Evolutionary conservation across 1,140 invertebrate species (phyloP).

Genomic region (Bicyclus anynana): DNA sequence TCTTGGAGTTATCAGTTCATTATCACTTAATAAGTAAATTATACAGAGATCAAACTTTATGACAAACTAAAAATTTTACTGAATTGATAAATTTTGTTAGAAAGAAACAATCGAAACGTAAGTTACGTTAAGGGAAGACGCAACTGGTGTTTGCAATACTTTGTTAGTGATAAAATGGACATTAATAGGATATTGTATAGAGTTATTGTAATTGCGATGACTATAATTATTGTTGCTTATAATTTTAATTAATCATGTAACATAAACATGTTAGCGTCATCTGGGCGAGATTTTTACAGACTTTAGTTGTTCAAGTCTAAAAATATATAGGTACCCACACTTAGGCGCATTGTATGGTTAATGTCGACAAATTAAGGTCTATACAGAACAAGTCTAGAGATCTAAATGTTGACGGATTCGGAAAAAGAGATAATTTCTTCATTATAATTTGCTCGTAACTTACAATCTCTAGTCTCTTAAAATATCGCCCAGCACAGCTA

Average conservation of each 20-base stretch:
- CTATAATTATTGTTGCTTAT: constrained; percentile 9
- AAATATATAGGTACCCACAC: too few relatives aligned
- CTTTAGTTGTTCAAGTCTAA: too few relatives aligned
- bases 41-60: background rate
- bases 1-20: too few relatives aligned
- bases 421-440: too few relatives aligned
- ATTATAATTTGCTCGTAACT: too few relatives aligned
- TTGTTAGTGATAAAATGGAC: constrained; percentile 5
- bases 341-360: too few relatives aligned
- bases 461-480: background rate
- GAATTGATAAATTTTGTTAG: too few relatives aligned
- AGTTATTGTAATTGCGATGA: constrained; percentile 5
- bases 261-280: background rate
- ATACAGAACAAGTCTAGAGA: too few relatives aligned
- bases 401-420: too few relatives aligned
- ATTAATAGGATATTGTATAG: constrained; percentile 6
- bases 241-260: background rate
- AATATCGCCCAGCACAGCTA: constrained; percentile 2
- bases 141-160: background rate
- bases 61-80: too few relatives aligned
- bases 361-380: too few relatives aligned
- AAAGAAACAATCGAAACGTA: background rate
- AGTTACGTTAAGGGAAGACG: background rate
- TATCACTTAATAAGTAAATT: too few relatives aligned
- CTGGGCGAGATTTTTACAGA: background rate